Evolutionary conservation across 1,140 invertebrate genomes (phyloP).

Genomic region (Bathynomus jamesi): DNA sequence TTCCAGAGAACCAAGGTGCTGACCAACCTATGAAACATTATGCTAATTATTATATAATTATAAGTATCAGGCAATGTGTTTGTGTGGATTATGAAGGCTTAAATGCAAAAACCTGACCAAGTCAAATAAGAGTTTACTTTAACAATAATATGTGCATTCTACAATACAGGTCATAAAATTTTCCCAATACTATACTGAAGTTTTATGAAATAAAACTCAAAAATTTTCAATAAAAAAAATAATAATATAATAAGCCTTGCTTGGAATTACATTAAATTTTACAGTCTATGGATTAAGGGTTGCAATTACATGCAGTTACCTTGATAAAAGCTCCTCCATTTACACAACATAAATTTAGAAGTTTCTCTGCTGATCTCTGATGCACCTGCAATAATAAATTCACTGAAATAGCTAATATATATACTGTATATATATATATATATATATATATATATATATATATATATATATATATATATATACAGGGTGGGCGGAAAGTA

Average conservation of each 20-base stretch:
- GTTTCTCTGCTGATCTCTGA: conserved; percentile 68
- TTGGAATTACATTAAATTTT: background rate
- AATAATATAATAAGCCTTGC: conserved; percentile 1
- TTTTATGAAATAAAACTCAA: background rate
- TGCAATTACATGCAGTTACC: conserved; percentile 43
- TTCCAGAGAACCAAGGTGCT: conserved; percentile 91
- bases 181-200: background rate
- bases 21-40: conserved; percentile 55
- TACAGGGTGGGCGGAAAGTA: background rate
- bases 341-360: conserved; percentile 75
- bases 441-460: conserved; percentile 4
- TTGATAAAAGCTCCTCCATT: conserved; percentile 98
- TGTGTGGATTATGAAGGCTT: background rate
- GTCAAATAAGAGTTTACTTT: background rate
- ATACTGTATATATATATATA: conserved; percentile 10
- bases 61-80: background rate
- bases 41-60: background rate
- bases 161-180: background rate
- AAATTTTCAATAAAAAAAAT: background rate
- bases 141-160: background rate
- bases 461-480: background rate
- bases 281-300: background rate
- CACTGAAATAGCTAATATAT: background rate
- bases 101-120: background rate
- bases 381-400: conserved; percentile 54